These are phyloP conservation scores for Lordiphosa collinella DNA, from an alignment of 1,140 invertebrate species.

Conservation along the genomic window DNA sequence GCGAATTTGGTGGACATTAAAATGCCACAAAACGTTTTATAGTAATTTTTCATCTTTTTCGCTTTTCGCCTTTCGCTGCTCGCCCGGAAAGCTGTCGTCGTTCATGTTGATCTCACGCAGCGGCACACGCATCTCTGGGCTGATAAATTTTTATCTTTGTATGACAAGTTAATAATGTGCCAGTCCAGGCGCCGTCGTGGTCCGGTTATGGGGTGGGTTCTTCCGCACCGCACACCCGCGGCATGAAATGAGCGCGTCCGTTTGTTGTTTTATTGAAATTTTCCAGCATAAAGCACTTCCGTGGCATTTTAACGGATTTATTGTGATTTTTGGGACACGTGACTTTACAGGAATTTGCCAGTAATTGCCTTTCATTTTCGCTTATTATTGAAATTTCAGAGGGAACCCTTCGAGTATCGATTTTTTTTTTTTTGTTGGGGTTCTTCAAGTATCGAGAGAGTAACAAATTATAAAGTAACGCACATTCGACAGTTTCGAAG, in stretches of 20 bases:
- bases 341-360: conserved; percentile 55
- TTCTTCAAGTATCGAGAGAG: conserved; percentile 20
- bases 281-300: conserved; percentile 35
- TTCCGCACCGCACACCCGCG: conserved; percentile 11
- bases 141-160: conserved; percentile 76
- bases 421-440: neutral
- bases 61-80: conserved; percentile 13
- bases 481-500: conserved; percentile 54
- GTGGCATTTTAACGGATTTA: conserved; percentile 65
- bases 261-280: conserved; percentile 63
- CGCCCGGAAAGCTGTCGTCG: conserved; percentile 31
- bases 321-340: conserved; percentile 70
- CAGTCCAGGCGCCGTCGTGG: conserved; percentile 51
- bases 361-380: conserved; percentile 66
- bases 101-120: conserved; percentile 68
- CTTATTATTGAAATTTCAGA: conserved; percentile 2
- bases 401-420: neutral
- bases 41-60: conserved; percentile 78
- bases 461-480: conserved; percentile 60
- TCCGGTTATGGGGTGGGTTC: conserved; percentile 1
- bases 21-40: conserved; percentile 79
- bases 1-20: conserved; percentile 71
- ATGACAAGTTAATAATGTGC: conserved; percentile 78
- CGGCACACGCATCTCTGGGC: conserved; percentile 53
- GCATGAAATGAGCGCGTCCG: neutral